phyloP scores from a whole-genome alignment of 2,797 vertebrate genomes.

The Gymnocypris eckloni region DNA sequence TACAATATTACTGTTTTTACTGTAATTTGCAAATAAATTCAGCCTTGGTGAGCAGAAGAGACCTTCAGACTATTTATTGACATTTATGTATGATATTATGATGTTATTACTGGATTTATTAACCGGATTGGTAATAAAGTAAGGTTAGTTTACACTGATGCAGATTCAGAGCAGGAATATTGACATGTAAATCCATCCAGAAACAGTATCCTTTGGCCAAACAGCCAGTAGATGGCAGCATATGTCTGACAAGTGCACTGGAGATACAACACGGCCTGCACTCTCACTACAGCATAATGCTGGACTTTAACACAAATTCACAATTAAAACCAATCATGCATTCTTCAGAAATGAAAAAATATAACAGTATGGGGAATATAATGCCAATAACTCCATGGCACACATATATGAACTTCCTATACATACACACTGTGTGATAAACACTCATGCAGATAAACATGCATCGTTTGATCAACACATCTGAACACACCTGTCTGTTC shows the following conservation, averaged over 20 bases:
- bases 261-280: neutral
- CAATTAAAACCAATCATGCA: neutral
- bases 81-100: neutral
- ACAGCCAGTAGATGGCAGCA: conserved; percentile 82
- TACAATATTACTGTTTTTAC: no score
- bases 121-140: neutral
- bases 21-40: neutral
- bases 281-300: neutral
- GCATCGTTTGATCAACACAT: neutral
- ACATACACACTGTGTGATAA: neutral
- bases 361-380: neutral
- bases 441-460: neutral
- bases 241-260: conserved; percentile 70
- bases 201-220: neutral
- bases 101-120: neutral
- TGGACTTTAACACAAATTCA: neutral
- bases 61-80: no score
- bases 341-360: neutral
- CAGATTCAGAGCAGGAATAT: neutral
- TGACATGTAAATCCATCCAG: neutral
- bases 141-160: neutral
- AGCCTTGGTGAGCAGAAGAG: no score
- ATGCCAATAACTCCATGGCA: neutral
- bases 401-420: neutral
- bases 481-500: neutral